Evolutionary conservation across 30 jellyfish, hydroid and myxozoan genomes (phyloP), one percentile per base, ranked within the genome.

Genomic region (Turritopsis rubra): DNA sequence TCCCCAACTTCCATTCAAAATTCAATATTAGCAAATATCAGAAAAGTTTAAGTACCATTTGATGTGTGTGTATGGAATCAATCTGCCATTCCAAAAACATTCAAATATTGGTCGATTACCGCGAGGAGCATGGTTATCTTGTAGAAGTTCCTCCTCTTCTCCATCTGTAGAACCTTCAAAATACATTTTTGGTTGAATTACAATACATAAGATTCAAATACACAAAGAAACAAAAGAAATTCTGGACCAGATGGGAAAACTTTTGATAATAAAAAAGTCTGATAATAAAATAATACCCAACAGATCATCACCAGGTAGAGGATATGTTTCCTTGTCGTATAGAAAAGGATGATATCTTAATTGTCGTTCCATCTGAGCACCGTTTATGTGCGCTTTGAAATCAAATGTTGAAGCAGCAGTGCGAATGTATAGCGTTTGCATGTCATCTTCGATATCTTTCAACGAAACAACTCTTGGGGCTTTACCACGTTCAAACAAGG

Each of bases 71-170:
- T 88, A 88, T n/a, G 96, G 96, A 28, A 88, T 88, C 77, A 88
- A 77, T n/a, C 96, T 54, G 8, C 96, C 96, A 83, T 88, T 88
- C 96, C 96, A 88, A 52, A 65, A 88, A 78, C 96, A 88, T 82
- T 88, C 96, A 71, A 88, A 88, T 0, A 88, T 82, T 26, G 96
- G 91, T 65, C 71, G 76, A 65, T 82, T 86, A 17, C 96, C 96
- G 18, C 96, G 60, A 18, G 96, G 96, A 24, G 78, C 86, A 1
- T 88, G 81, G 65, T 54, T 71, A 75, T 88, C 91, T 23, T 52
- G 25, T 1, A 19, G 28, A 19, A 52, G 60, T 73, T 52, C 52
- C 24, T 52, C 82, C 20, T 53, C 85, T 7, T 83, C 90, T 52
- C 53, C 85, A 1, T 75, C 77, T n/a, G 20, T 75, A 29, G 52